Percentiles rank a stretch among this genome's conserved stretches.
Evolutionary conservation across 1,140 invertebrate genomes (phyloP).

Genomic region (Dufourea novaeangliae): DNA sequence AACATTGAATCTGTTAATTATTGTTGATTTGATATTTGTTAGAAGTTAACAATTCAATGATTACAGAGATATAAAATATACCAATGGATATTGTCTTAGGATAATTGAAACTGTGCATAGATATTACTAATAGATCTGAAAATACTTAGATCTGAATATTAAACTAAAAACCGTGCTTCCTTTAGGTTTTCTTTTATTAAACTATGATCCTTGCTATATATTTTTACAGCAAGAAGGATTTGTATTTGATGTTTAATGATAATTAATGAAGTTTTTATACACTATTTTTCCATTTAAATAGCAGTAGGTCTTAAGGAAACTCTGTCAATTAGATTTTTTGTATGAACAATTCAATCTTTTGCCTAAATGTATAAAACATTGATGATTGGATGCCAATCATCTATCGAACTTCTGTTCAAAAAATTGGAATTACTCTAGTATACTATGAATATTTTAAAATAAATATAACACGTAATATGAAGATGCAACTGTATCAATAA

Average conservation of each 20-base stretch:
- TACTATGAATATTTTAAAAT: neutral
- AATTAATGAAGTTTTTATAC: conserved; percentile 45
- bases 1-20: conserved; percentile 14
- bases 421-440: neutral
- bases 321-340: conserved; percentile 66
- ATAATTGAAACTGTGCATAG: neutral
- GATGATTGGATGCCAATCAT: neutral
- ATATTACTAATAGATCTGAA: neutral
- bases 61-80: neutral
- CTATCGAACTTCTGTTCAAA: neutral
- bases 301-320: conserved; percentile 60
- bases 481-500: neutral
- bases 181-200: neutral
- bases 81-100: neutral
- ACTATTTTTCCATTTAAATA: conserved; percentile 66
- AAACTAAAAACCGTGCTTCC: neutral
- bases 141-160: neutral
- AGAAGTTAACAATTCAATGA: conserved; percentile 2
- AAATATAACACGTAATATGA: neutral
- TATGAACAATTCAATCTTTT: conserved; percentile 16
- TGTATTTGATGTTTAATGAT: conserved; percentile 18
- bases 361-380: conserved; percentile 15
- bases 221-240: conserved; percentile 21
- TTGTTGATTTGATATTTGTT: conserved; percentile 41
- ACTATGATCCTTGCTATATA: conserved; percentile 3